Conservation (phyloP, 2,888 invertebrate genomes). For the Plebejus anna region DNA sequence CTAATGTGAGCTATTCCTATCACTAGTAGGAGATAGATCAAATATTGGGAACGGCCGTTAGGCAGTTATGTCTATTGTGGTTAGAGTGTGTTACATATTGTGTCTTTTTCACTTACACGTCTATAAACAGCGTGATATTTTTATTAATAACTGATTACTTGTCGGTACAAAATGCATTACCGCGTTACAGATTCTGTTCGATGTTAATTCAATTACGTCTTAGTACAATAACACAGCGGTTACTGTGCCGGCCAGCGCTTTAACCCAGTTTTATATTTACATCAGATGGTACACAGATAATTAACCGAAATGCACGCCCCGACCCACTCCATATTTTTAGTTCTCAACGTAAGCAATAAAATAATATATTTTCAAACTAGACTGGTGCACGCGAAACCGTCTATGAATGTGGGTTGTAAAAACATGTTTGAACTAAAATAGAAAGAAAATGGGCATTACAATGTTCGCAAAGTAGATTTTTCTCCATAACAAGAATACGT, state of each 20-base stretch:
- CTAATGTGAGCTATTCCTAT: no score
- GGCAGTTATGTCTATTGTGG: no score
- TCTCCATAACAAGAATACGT: no score
- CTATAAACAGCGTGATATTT: no score
- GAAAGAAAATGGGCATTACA: neutral
- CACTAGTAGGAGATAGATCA: no score
- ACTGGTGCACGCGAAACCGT: slow-evolving; percentile 7
- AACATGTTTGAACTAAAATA: neutral
- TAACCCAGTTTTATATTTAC: slow-evolving; percentile 74
- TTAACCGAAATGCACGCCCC: slow-evolving; percentile 50
- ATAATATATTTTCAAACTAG: neutral
- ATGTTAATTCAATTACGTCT: slow-evolving; percentile 27
- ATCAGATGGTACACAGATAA: slow-evolving; percentile 53
- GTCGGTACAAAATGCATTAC: no score
- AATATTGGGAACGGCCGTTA: no score
- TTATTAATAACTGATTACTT: no score
- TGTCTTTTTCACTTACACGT: no score
- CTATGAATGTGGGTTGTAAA: neutral
- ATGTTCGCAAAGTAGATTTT: no score
- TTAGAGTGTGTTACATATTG: no score
- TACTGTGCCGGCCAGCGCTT: slow-evolving; percentile 47
- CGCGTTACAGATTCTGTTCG: neutral
- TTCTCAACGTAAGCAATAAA: slow-evolving; percentile 1
- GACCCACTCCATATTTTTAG: slow-evolving; percentile 37
- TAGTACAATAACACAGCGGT: slow-evolving; percentile 34